These are phyloP conservation scores for Aplochiton taeniatus DNA, from an alignment of 2,797 vertebrate species.

Conservation along the genomic window DNA sequence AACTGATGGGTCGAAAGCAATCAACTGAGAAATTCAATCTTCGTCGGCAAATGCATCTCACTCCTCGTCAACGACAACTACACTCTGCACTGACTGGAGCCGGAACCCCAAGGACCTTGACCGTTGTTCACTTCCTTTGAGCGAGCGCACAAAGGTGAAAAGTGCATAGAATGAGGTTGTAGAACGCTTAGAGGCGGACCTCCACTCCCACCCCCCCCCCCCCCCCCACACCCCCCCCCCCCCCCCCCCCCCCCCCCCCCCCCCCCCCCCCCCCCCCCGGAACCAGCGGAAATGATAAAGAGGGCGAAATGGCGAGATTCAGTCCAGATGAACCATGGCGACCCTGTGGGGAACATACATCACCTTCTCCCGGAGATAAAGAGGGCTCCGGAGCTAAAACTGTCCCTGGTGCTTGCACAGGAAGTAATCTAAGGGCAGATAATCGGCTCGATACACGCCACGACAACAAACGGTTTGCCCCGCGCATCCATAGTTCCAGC, in stretches of 20 bases:
- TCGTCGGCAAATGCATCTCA: no score
- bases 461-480: not conserved
- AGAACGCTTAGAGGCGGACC: not conserved
- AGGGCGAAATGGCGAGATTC: constrained; percentile 21
- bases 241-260: constrained; percentile 4
- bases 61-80: no score
- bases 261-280: not conserved
- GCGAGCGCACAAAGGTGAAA: not conserved
- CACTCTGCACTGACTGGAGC: no score
- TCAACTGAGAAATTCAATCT: no score
- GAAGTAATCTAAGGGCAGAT: constrained; percentile 14
- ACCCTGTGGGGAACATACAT: constrained; percentile 12
- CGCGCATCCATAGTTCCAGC: not conserved
- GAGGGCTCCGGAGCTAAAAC: constrained; percentile 10
- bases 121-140: not conserved
- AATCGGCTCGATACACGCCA: constrained; percentile 16
- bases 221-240: not conserved
- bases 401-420: not conserved
- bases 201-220: constrained; percentile 4
- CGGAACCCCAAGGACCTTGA: no score
- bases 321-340: constrained; percentile 20
- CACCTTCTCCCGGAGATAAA: constrained; percentile 23
- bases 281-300: constrained; percentile 24
- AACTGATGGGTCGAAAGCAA: no score
- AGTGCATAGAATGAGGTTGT: not conserved